Evolutionary conservation across 92 coral and sea anemone genomes (phyloP).

Genomic region (Blastomussa wellsi): DNA sequence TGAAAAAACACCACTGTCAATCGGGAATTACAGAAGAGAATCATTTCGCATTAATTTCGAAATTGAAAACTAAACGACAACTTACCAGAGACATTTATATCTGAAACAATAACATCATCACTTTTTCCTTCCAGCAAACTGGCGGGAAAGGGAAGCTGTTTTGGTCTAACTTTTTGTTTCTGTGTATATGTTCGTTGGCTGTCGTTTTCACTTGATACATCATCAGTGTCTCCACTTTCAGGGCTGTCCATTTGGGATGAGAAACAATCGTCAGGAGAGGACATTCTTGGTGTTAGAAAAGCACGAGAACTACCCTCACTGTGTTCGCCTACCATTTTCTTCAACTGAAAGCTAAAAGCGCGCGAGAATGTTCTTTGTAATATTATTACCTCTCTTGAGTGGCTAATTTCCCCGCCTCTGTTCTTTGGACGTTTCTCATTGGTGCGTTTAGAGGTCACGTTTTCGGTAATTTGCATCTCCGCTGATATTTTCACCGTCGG

Average conservation of each 20-base stretch:
- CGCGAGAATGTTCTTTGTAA: no score
- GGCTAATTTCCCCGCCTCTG: slow-evolving; percentile 25
- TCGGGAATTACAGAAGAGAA: not conserved
- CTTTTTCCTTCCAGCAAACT: not conserved
- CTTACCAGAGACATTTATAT: slow-evolving; percentile 16
- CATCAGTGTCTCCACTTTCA: slow-evolving; percentile 13
- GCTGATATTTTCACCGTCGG: slow-evolving; percentile 13
- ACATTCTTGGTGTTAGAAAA: slow-evolving; percentile 10
- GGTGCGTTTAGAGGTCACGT: slow-evolving; percentile 13
- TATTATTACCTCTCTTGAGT: slow-evolving; percentile 27
- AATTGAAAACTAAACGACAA: slow-evolving; percentile 3
- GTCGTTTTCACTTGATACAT: not conserved
- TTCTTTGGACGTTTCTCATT: slow-evolving; percentile 9
- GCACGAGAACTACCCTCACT: not conserved
- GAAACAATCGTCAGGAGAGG: not conserved
- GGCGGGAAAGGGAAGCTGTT: slow-evolving; percentile 10
- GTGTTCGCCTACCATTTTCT: not conserved
- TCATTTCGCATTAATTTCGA: no score
- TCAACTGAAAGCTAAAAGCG: not conserved
- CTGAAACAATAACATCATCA: not conserved
- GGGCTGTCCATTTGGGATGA: slow-evolving; percentile 16
- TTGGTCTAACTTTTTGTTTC: no score
- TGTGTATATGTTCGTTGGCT: no score
- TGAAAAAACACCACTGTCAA: slow-evolving; percentile 12
- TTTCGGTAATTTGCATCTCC: not conserved